Percentiles rank a stretch among this genome's conserved stretches.
phyloP scores from a whole-genome alignment of 2,797 vertebrate species.

The Setipinna tenuifilis region DNA sequence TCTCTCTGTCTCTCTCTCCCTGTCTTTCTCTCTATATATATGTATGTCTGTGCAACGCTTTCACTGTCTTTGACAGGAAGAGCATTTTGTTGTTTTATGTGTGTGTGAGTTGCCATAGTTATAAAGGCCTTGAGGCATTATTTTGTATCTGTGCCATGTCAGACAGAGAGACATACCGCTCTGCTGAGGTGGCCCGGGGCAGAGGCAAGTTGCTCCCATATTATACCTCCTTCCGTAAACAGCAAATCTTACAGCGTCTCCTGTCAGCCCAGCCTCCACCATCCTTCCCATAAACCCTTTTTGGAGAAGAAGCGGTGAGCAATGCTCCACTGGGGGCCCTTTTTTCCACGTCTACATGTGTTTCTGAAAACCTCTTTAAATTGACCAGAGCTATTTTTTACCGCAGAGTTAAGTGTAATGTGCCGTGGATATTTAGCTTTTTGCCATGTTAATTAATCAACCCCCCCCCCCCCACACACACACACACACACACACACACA shows the following conservation, averaged over 20 bases:
- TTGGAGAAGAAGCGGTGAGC: not conserved
- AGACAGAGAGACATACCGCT: not conserved
- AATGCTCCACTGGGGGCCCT: not conserved
- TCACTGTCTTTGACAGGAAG: not conserved
- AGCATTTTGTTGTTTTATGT: not conserved
- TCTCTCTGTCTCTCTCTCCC: too few species aligned
- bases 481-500: too few species aligned
- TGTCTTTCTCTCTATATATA: not conserved
- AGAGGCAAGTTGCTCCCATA: not conserved
- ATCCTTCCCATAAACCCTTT: not conserved
- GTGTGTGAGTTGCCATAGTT: not conserved
- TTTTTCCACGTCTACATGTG: conserved; percentile 12
- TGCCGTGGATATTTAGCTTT: conserved; percentile 30
- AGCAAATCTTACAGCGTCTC: conserved; percentile 20
- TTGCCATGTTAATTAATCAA: conserved; percentile 41
- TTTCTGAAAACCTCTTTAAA: conserved; percentile 32
- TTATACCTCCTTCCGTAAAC: conserved; percentile 29
- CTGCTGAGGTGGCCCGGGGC: not conserved
- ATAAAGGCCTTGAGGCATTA: not conserved
- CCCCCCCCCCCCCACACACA: not conserved
- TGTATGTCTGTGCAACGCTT: not conserved
- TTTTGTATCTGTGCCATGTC: not conserved
- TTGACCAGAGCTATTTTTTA: conserved; percentile 28
- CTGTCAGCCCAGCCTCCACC: conserved; percentile 12
- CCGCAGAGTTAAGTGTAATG: conserved; percentile 33